phyloP scores from a whole-genome alignment of 2,797 vertebrate genomes.

The Platalea minor region DNA sequence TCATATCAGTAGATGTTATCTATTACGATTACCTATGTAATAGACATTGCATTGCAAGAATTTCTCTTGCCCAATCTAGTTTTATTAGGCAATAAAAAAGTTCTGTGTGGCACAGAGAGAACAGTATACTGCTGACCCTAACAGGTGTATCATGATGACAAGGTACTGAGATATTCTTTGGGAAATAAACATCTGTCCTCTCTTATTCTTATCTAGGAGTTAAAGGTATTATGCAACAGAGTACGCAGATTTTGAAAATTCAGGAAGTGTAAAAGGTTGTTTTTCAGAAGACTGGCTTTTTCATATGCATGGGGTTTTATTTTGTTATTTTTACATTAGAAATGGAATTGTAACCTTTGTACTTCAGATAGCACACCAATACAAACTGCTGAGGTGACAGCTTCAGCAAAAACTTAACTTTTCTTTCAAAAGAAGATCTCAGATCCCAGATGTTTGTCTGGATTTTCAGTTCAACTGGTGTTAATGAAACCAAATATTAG shows the following conservation, averaged over 20 bases:
- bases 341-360: not conserved
- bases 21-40: not conserved
- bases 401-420: not conserved
- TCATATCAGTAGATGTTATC: not conserved
- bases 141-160: not conserved
- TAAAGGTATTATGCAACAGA: conserved; percentile 3
- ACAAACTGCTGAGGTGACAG: not conserved
- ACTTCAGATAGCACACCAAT: not conserved
- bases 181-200: conserved; percentile 6
- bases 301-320: not conserved
- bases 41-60: not conserved
- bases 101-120: not conserved
- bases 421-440: not conserved
- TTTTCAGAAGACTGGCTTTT: not conserved
- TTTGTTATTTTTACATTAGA: not conserved
- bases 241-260: not conserved
- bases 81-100: conserved; percentile 60
- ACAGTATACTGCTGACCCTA: not conserved
- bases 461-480: not conserved
- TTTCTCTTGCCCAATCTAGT: conserved; percentile 42
- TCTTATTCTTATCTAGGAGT: not conserved
- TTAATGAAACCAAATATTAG: not conserved
- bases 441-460: not conserved
- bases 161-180: not conserved
- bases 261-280: not conserved